Conservation (phyloP, 1,140 invertebrate genomes). For the Megalopta genalis region DNA sequence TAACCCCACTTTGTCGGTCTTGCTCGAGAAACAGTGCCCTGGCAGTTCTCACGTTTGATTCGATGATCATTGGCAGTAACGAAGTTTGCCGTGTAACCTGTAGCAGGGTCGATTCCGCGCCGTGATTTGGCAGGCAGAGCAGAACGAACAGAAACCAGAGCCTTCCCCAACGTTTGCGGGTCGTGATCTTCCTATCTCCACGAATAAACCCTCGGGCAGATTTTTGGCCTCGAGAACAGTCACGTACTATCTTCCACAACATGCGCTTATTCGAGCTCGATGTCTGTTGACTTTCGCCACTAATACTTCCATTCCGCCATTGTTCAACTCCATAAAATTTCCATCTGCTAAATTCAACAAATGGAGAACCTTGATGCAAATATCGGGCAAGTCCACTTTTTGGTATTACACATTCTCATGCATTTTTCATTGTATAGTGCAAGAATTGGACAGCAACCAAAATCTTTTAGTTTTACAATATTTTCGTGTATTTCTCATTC, state of each 20-base stretch:
- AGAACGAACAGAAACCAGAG: conserved; percentile 34
- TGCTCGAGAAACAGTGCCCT: too few relatives aligned
- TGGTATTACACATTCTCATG: too few relatives aligned
- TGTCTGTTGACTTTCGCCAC: neutral
- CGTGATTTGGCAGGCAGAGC: conserved; percentile 26
- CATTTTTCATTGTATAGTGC: too few relatives aligned
- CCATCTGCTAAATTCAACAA: too few relatives aligned
- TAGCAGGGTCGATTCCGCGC: neutral
- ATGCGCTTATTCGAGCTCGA: conserved; percentile 5
- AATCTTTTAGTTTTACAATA: too few relatives aligned
- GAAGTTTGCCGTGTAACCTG: neutral
- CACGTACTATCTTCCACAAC: conserved; percentile 28
- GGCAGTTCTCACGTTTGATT: neutral
- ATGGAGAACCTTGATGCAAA: too few relatives aligned
- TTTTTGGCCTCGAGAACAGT: conserved; percentile 37
- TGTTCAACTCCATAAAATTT: too few relatives aligned
- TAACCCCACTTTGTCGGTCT: too few relatives aligned
- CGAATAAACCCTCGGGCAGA: conserved; percentile 24
- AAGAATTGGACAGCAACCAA: too few relatives aligned
- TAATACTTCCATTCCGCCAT: neutral
- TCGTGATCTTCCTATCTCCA: conserved; percentile 39
- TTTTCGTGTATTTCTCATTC: too few relatives aligned
- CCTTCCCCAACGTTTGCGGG: conserved; percentile 42
- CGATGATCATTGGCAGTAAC: neutral
- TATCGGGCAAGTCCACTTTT: too few relatives aligned